Base-by-base conservation (phyloP, 1,140 invertebrate genomes). In the Musca domestica region DNA sequence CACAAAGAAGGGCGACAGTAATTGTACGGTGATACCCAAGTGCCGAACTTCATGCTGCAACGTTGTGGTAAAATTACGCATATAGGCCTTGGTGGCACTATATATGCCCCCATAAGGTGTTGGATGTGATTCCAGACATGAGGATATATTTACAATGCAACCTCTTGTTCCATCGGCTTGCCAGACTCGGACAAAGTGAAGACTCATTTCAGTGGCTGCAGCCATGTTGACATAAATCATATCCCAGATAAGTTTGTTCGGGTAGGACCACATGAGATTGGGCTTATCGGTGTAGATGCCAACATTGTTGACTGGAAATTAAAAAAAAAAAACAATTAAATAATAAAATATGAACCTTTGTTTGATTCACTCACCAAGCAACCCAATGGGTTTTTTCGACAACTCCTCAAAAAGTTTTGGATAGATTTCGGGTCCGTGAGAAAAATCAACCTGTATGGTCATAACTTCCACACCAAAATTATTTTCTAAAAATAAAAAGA, bases 51-150 rank as follows among this genome's bases (percentile, higher is more conserved):
- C n/a, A n/a, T n/a, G n/a, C n/a, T n/a, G n/a, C n/a, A n/a, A n/a
- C n/a, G n/a, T n/a, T n/a, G n/a, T n/a, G n/a, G n/a, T n/a, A n/a
- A n/a, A n/a, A n/a, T n/a, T n/a, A n/a, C n/a, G n/a, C n/a, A n/a
- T 96, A 46, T 71, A 81, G 0, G 73, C 72, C 86, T 96, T 97
- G 1, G 92, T 91, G 14, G 94, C 94, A 0, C 92, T 92, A 80
- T 97, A 97, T 0, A 95, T 89, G 3, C 92, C 90, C 88, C 94
- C 93, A 51, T 94, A 83, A 0, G 95, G 94, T 48, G 95, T 79
- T 0, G 94, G 93, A 73, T 93, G 89, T 15, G 91, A 81, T 77
- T 94, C 93, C 0, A 93, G 89, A 5, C 91, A 92, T 0, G 94
- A 95, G 6, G 94, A 94, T 17, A 93, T 85, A 75, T 95, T 95